A percentile compares a stretch with the other conserved stretches of the same genome.
Evolutionary conservation across 2,888 invertebrate species (phyloP).

Genomic region (Erynnis tages): DNA sequence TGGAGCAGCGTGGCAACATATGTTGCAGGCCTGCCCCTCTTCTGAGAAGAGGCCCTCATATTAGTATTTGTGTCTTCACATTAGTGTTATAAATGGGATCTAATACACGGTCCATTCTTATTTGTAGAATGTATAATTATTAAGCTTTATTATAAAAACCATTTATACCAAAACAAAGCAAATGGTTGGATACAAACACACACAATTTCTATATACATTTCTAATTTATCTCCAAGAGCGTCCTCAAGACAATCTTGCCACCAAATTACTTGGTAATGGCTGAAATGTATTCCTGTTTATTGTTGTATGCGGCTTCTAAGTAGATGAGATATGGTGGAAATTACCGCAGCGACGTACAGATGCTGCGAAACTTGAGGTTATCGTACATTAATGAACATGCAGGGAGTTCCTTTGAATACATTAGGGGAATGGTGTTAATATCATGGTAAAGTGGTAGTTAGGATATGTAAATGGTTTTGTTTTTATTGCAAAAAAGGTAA

Average conservation of each 20-base stretch:
- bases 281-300: conserved; percentile 34
- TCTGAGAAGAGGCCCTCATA: no score
- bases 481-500: no score
- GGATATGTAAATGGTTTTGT: no score
- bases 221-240: conserved; percentile 5
- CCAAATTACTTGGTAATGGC: conserved; percentile 38
- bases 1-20: no score
- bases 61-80: no score
- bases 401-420: conserved; percentile 5
- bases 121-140: no score
- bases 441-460: no score
- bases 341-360: conserved; percentile 1
- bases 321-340: conserved; percentile 21
- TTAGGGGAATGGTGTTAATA: conserved; percentile 1
- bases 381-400: conserved; percentile 18
- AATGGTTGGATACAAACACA: not conserved
- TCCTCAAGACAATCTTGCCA: conserved; percentile 37
- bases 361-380: conserved; percentile 19
- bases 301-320: conserved; percentile 21
- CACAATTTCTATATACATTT: not conserved
- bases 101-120: no score
- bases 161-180: not conserved
- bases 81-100: no score
- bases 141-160: no score
- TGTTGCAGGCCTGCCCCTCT: no score